Evolutionary conservation across 1,140 invertebrate genomes (phyloP).

Genomic region (Ceratosolen fusciceps): DNA sequence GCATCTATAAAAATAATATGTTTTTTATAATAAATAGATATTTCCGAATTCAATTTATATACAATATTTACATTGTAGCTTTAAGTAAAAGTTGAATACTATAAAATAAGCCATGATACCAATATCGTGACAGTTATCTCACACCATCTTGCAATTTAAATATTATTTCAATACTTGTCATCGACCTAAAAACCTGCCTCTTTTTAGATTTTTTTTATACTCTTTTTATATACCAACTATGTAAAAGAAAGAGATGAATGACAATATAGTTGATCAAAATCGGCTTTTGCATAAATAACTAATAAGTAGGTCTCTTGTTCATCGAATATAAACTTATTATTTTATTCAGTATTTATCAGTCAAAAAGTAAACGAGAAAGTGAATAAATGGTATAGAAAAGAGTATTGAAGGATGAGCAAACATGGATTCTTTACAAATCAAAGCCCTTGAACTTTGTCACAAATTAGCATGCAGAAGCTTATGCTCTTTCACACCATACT

Average conservation of each 20-base stretch:
- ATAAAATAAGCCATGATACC: no score
- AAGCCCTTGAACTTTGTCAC: background rate
- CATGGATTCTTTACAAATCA: background rate
- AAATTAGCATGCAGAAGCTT: slow-evolving; percentile 30
- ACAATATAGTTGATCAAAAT: slow-evolving; percentile 35
- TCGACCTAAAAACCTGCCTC: background rate
- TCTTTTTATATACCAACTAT: background rate
- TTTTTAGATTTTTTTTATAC: background rate
- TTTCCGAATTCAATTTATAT: no score
- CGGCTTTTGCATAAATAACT: slow-evolving; percentile 29
- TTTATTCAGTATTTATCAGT: no score
- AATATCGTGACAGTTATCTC: slow-evolving; percentile 42
- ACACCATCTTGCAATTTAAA: background rate
- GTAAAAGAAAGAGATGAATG: background rate
- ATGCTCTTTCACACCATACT: background rate
- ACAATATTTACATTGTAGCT: no score
- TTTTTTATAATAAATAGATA: no score
- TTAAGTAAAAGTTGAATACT: no score
- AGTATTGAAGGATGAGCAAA: slow-evolving; percentile 19
- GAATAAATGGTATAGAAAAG: background rate
- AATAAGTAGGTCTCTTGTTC: background rate
- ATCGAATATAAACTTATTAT: no score
- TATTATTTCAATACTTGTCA: slow-evolving; percentile 26
- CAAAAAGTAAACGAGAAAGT: background rate
- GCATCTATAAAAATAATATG: no score